Conservation (phyloP, 2,113 vertebrate genomes). For the Pholis gunnellus region DNA sequence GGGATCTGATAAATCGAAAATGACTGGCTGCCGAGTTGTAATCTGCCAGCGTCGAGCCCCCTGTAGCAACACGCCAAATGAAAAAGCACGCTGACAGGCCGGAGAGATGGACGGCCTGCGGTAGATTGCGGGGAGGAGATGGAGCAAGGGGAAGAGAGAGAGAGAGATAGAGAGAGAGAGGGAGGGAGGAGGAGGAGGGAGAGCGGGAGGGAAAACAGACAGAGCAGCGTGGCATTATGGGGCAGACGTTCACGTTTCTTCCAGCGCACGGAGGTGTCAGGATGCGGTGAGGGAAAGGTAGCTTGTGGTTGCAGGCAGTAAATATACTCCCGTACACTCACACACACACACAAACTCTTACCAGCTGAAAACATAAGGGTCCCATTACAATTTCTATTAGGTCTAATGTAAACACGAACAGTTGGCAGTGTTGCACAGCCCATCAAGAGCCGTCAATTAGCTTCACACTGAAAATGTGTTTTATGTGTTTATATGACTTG, state of each 20-base stretch:
- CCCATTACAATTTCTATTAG: constrained; percentile 74
- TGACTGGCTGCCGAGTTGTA: constrained; percentile 88
- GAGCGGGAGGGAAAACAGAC: constrained; percentile 36
- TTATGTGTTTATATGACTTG: constrained; percentile 52
- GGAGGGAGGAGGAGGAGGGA: background rate
- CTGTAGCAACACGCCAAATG: constrained; percentile 85
- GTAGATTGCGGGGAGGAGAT: constrained; percentile 76
- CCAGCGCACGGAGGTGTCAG: constrained; percentile 55
- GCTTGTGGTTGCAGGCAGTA: constrained; percentile 33
- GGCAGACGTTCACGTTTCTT: constrained; percentile 59
- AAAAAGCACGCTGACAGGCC: constrained; percentile 85
- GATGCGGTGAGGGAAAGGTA: constrained; percentile 36
- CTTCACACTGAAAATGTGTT: constrained; percentile 55
- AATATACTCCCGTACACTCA: constrained; percentile 18
- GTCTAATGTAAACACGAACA: constrained; percentile 69
- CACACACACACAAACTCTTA: constrained; percentile 38
- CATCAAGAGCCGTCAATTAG: constrained; percentile 66
- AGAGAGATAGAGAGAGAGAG: background rate
- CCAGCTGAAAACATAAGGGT: constrained; percentile 55
- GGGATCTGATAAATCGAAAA: constrained; percentile 90
- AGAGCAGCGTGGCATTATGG: constrained; percentile 36
- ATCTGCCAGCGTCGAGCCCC: constrained; percentile 87
- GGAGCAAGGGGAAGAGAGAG: constrained; percentile 40
- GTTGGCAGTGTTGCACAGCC: constrained; percentile 60
- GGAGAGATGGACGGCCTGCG: constrained; percentile 85